These are phyloP conservation scores for Trissonchulus sp. DNA, from an alignment of 2,888 invertebrate species.

Conservation along the genomic window DNA sequence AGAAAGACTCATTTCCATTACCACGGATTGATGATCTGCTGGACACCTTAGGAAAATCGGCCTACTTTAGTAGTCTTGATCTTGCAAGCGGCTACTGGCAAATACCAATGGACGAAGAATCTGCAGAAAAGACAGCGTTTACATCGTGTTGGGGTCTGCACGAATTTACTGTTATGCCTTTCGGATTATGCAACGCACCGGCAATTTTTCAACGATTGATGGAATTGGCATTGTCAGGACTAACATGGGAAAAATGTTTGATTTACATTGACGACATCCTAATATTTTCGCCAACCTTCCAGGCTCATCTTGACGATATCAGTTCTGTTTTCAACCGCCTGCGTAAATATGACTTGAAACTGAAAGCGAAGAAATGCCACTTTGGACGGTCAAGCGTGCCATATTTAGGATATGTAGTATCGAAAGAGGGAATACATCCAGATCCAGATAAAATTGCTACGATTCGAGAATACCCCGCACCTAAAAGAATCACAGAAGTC, in stretches of 20 bases:
- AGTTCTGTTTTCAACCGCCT: slow-evolving; percentile 34
- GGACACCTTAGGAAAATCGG: no score
- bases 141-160: no score
- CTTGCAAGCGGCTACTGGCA: no score
- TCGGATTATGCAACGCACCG: no score
- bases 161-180: no score
- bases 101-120: no score
- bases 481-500: slow-evolving; percentile 34
- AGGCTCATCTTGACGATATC: slow-evolving; percentile 32
- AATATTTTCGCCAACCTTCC: slow-evolving; percentile 26
- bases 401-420: slow-evolving; percentile 35
- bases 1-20: no score
- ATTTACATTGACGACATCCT: no score
- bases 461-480: slow-evolving; percentile 35
- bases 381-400: slow-evolving; percentile 22
- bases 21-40: no score
- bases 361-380: slow-evolving; percentile 37
- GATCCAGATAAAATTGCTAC: slow-evolving; percentile 30
- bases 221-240: background rate
- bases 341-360: slow-evolving; percentile 27
- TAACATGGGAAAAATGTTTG: slow-evolving; percentile 9
- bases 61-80: no score
- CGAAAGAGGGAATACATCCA: slow-evolving; percentile 29
- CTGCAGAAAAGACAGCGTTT: no score
- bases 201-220: no score